phyloP scores from a whole-genome alignment of 2,888 invertebrate genomes.

The Quadriops clusia region DNA sequence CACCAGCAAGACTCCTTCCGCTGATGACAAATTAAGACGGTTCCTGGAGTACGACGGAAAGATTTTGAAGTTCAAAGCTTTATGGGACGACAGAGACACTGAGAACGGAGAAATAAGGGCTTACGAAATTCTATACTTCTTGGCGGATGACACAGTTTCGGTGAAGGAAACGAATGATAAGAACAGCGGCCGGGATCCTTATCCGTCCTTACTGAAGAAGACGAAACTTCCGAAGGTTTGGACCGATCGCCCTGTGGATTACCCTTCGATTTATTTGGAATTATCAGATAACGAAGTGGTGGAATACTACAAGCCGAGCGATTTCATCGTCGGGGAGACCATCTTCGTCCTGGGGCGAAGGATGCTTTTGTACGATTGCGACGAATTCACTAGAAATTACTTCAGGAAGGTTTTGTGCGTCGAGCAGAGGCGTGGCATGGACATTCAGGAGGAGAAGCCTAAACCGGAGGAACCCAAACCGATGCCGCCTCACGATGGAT shows the following conservation, averaged over 20 bases:
- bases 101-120: conserved; percentile 46
- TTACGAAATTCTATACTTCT: conserved; percentile 65
- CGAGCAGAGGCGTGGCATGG: conserved; percentile 34
- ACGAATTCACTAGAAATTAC: conserved; percentile 67
- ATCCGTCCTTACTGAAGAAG: conserved; percentile 59
- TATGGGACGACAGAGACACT: conserved; percentile 54
- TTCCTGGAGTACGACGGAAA: conserved; percentile 71
- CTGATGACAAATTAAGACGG: conserved; percentile 49
- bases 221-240: conserved; percentile 59
- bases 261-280: conserved; percentile 58
- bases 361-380: conserved; percentile 69
- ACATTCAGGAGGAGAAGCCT: conserved; percentile 23
- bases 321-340: conserved; percentile 63
- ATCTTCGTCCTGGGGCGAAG: conserved; percentile 55
- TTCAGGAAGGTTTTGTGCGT: conserved; percentile 39
- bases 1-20: conserved; percentile 28
- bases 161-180: conserved; percentile 60
- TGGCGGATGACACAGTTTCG: conserved; percentile 71
- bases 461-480: conserved; percentile 21
- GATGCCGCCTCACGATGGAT: conserved; percentile 58
- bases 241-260: conserved; percentile 40
- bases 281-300: conserved; percentile 56
- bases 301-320: conserved; percentile 66
- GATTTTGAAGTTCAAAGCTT: conserved; percentile 61
- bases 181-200: conserved; percentile 67